These are phyloP conservation scores for Leucania comma DNA, from an alignment of 2,888 invertebrate species.

Conservation along the genomic window DNA sequence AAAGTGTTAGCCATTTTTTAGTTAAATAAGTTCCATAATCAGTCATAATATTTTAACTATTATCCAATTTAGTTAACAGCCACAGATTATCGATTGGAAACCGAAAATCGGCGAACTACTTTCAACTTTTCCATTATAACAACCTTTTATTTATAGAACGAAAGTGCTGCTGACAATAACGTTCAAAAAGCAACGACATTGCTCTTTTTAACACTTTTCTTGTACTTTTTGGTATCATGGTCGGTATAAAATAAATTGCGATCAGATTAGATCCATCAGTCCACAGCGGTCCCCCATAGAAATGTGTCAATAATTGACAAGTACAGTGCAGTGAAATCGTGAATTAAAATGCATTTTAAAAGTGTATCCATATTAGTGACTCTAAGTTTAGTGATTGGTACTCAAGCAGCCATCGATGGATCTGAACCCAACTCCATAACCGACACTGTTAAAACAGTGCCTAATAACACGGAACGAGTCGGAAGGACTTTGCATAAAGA, in stretches of 20 bases:
- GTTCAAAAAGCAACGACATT: conserved; percentile 69
- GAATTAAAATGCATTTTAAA: conserved; percentile 77
- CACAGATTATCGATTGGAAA: conserved; percentile 65
- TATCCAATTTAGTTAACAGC: conserved; percentile 56
- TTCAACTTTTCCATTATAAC: conserved; percentile 75
- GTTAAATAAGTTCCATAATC: conserved; percentile 20
- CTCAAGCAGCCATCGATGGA: conserved; percentile 78
- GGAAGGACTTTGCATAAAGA: conserved; percentile 84
- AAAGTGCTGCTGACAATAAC: conserved; percentile 82
- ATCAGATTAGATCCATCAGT: conserved; percentile 77
- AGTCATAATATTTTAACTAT: conserved; percentile 28
- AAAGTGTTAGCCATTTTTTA: not conserved
- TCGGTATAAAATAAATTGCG: conserved; percentile 85
- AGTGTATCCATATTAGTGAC: conserved; percentile 74
- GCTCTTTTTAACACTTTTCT: conserved; percentile 79
- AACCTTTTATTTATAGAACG: conserved; percentile 73
- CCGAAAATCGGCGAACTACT: conserved; percentile 66
- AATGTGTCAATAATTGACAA: conserved; percentile 73
- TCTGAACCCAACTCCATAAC: conserved; percentile 73
- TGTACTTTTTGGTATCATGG: conserved; percentile 74
- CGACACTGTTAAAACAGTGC: conserved; percentile 66
- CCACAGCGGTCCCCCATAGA: conserved; percentile 71
- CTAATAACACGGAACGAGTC: conserved; percentile 74
- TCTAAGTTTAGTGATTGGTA: conserved; percentile 70
- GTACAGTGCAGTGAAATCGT: conserved; percentile 72